A percentile compares a stretch with the other conserved stretches of the same genome.
Conservation (phyloP, 2,113 vertebrate species). For the Labeo catla region DNA sequence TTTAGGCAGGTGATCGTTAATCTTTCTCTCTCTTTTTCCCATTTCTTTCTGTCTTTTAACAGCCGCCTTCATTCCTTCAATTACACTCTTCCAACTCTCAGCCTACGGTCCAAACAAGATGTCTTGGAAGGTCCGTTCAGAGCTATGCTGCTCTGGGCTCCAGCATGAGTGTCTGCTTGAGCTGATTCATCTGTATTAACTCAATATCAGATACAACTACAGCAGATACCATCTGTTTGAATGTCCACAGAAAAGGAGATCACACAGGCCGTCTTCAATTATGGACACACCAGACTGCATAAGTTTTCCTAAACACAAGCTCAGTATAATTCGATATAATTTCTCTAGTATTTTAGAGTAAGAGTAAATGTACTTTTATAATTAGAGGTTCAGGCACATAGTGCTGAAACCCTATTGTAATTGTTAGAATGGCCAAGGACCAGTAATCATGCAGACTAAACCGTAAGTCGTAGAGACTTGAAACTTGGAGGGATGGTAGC, state of each 20-base stretch:
- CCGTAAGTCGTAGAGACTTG: no score
- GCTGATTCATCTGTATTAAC: constrained; percentile 34
- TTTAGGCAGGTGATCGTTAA: background rate
- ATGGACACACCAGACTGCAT: background rate
- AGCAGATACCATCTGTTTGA: background rate
- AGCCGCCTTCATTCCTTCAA: background rate
- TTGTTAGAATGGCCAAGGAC: no score
- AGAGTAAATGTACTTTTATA: no score
- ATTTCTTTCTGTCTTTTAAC: background rate
- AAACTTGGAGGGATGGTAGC: no score
- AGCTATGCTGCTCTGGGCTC: constrained; percentile 1
- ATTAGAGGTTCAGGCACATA: no score
- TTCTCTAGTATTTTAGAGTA: background rate
- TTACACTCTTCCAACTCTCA: background rate
- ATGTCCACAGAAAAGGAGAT: background rate
- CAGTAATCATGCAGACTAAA: no score
- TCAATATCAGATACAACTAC: constrained; percentile 13
- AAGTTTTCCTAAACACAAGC: background rate
- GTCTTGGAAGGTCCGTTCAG: constrained; percentile 7
- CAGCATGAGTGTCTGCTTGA: background rate
- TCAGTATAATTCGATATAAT: background rate
- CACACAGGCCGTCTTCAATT: background rate
- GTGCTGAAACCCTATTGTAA: no score
- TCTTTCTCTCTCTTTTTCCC: background rate
- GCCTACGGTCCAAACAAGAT: constrained; percentile 3